A percentile compares a stretch with the other conserved stretches of the same genome.
phyloP scores from a whole-genome alignment of 2,113 vertebrate genomes.

The Etheostoma cragini region DNA sequence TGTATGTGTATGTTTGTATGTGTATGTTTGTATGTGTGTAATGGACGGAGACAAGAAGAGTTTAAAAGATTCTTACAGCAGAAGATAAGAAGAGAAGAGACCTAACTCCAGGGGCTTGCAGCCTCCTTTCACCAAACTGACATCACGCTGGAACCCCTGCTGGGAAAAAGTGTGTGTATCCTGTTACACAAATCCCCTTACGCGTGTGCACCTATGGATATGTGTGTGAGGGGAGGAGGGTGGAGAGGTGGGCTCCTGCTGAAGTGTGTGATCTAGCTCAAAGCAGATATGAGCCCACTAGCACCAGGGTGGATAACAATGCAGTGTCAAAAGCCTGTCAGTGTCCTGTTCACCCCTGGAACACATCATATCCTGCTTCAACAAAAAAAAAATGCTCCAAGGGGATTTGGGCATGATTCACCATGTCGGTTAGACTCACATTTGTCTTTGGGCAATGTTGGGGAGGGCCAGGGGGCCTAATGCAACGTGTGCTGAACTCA shows the following conservation, averaged over 20 bases:
- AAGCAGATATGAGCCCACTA: conserved; percentile 32
- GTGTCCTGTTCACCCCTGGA: conserved; percentile 40
- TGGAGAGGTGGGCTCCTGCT: neutral
- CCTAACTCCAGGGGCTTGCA: conserved; percentile 57
- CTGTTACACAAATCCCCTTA: conserved; percentile 63
- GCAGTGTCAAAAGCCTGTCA: conserved; percentile 53
- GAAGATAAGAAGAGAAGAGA: conserved; percentile 42
- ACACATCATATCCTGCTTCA: conserved; percentile 28
- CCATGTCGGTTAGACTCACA: conserved; percentile 15
- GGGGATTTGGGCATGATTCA: conserved; percentile 55
- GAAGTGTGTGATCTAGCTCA: conserved; percentile 49
- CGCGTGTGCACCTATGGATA: conserved; percentile 41
- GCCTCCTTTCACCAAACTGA: conserved; percentile 62
- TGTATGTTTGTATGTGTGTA: neutral
- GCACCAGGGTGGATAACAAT: conserved; percentile 40
- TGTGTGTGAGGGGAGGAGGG: neutral
- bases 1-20: neutral
- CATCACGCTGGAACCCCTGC: conserved; percentile 61
- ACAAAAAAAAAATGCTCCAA: conserved; percentile 7
- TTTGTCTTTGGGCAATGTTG: neutral
- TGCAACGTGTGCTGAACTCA: conserved; percentile 28
- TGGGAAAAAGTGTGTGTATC: conserved; percentile 59
- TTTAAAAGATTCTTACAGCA: conserved; percentile 43
- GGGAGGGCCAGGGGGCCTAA: neutral
- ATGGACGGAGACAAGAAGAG: conserved; percentile 14